A percentile compares a stretch with the other conserved stretches of the same genome.
These are phyloP conservation scores for Aplysina aerophoba DNA, from an alignment of 37 sponge, comb jelly and placozoan genomes.

Conservation along the genomic window DNA sequence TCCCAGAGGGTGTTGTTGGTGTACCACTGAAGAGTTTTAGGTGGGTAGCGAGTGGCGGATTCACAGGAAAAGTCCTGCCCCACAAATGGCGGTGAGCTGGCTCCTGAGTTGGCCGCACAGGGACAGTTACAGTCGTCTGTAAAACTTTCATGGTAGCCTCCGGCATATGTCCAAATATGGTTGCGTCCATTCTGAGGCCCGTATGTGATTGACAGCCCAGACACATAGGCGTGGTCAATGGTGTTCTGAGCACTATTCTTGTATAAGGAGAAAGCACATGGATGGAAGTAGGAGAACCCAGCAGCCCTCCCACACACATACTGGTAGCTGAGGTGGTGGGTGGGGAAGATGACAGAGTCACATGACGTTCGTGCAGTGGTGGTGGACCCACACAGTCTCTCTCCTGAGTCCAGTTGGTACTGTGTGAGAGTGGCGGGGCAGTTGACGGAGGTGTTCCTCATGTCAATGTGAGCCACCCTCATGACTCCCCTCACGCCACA, in stretches of 20 bases:
- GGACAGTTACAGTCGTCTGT: not conserved
- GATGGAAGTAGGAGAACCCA: slow-evolving; percentile 18
- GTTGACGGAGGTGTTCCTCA: too few relatives aligned
- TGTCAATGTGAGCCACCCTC: too few relatives aligned
- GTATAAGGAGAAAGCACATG: not conserved
- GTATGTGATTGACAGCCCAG: slow-evolving; percentile 11
- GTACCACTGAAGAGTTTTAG: not conserved
- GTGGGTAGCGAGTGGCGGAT: not conserved
- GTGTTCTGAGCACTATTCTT: too few relatives aligned
- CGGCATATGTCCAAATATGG: slow-evolving; percentile 25
- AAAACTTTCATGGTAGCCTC: not conserved
- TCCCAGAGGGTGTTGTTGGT: slow-evolving; percentile 28
- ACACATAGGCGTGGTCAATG: not conserved
- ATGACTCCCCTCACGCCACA: too few relatives aligned
- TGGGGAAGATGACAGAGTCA: slow-evolving; percentile 30
- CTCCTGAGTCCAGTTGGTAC: not conserved
- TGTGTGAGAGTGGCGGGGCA: too few relatives aligned
- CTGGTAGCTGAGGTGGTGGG: not conserved
- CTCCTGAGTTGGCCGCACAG: not conserved
- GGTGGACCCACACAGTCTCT: not conserved
- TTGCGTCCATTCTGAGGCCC: not conserved
- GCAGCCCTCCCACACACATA: slow-evolving; percentile 18
- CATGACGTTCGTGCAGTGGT: not conserved
- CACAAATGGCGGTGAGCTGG: not conserved
- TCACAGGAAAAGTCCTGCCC: not conserved